Percentiles rank a stretch among this genome's conserved stretches.
Evolutionary conservation across 92 coral and sea anemone species (phyloP).

Genomic region (Porites cylindrica): DNA sequence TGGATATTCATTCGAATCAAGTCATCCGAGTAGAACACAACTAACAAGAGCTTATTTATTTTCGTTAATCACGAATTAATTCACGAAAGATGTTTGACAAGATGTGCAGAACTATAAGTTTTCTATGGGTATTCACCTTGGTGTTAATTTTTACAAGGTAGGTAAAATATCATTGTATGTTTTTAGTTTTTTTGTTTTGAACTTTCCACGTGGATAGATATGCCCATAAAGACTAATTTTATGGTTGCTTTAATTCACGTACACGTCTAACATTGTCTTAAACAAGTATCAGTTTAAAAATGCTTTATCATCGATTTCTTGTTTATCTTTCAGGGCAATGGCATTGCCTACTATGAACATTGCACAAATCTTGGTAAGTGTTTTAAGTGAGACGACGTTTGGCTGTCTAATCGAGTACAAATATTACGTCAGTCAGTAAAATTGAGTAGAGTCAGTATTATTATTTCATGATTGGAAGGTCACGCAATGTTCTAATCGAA

Average conservation of each 20-base stretch:
- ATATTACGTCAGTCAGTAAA: slow-evolving; percentile 34
- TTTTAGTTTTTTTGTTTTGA: not conserved
- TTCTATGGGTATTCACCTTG: slow-evolving; percentile 17
- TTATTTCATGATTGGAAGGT: not conserved
- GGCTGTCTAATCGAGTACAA: slow-evolving; percentile 2
- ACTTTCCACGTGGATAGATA: slow-evolving; percentile 6
- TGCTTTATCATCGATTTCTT: not conserved
- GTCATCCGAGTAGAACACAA: slow-evolving; percentile 24
- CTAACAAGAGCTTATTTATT: not conserved
- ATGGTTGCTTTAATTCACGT: not conserved
- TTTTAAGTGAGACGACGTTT: not conserved
- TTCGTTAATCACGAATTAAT: not conserved
- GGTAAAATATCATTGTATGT: not conserved
- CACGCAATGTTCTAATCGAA: slow-evolving; percentile 21
- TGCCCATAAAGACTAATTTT: no score
- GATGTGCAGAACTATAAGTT: slow-evolving; percentile 19
- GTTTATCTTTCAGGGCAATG: slow-evolving; percentile 12
- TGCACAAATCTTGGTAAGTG: slow-evolving; percentile 21
- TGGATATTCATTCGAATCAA: slow-evolving; percentile 7
- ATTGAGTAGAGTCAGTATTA: not conserved
- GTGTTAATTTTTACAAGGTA: slow-evolving; percentile 41
- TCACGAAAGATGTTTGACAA: not conserved
- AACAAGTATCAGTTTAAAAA: not conserved
- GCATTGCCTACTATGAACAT: slow-evolving; percentile 13
- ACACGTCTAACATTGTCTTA: not conserved